Percentiles rank a stretch among this genome's conserved stretches.
These are phyloP conservation scores for Acleris holmiana DNA, from an alignment of 2,888 invertebrate species.

Conservation along the genomic window DNA sequence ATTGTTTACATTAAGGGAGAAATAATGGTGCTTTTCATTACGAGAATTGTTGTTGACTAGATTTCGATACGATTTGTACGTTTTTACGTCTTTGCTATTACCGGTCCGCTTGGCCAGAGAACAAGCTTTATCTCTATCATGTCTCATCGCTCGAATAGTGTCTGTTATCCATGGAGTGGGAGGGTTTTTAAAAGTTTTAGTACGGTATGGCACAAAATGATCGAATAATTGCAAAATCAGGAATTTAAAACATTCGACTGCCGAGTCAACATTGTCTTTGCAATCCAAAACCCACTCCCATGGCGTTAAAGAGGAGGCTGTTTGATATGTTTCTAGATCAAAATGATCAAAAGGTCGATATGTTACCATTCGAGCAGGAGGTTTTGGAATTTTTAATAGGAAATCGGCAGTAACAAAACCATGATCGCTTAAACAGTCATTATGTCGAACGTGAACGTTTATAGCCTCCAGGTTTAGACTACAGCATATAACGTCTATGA, in stretches of 20 bases:
- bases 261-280: background rate
- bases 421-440: conserved; percentile 4
- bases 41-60: background rate
- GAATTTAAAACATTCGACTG: conserved; percentile 6
- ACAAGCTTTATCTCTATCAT: conserved; percentile 11
- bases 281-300: conserved; percentile 5
- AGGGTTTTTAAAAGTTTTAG: conserved; percentile 7
- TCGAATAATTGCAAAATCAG: conserved; percentile 19
- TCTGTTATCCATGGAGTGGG: conserved; percentile 26
- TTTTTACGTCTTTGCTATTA: background rate
- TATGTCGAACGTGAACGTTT: background rate
- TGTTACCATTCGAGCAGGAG: background rate
- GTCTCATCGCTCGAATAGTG: conserved; percentile 4
- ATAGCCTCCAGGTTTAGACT: background rate
- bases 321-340: background rate
- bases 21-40: conserved; percentile 10
- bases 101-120: background rate
- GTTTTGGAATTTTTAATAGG: background rate
- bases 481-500: conserved; percentile 3
- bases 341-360: conserved; percentile 1
- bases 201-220: conserved; percentile 13
- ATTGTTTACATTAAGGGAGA: conserved; percentile 1
- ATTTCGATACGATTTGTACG: conserved; percentile 2
- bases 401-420: too few relatives aligned
- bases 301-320: background rate